Conservation (phyloP, 1,140 invertebrate species). For the Drosophila virilis region DNA sequence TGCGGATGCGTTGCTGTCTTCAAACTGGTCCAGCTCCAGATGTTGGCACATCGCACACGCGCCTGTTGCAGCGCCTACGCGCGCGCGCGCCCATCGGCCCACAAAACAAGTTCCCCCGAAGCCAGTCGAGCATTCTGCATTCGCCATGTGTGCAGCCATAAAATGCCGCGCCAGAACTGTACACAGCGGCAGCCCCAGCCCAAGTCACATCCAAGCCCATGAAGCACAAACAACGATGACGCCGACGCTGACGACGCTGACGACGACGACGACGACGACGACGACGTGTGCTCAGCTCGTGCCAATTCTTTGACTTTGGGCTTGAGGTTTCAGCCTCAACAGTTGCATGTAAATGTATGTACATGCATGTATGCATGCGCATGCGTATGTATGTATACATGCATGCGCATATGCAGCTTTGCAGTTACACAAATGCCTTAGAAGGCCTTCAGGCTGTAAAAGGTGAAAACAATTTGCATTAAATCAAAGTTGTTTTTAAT, state of each 20-base stretch:
- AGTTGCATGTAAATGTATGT: constrained; percentile 62
- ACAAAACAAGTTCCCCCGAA: constrained; percentile 74
- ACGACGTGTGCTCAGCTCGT: constrained; percentile 77
- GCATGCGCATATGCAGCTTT: constrained; percentile 24
- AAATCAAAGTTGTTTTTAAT: constrained; percentile 59
- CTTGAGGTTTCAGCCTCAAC: constrained; percentile 1
- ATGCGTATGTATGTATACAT: constrained; percentile 44
- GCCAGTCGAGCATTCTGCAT: constrained; percentile 35
- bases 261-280: constrained; percentile 2
- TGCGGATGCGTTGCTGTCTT: constrained; percentile 17
- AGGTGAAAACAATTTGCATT: constrained; percentile 61
- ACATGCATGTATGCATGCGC: constrained; percentile 19
- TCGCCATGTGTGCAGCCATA: constrained; percentile 67
- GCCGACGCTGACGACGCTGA: constrained; percentile 5
- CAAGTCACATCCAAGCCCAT: constrained; percentile 25
- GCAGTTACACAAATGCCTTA: constrained; percentile 28
- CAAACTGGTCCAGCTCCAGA: constrained; percentile 76
- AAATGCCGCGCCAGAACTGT: constrained; percentile 72
- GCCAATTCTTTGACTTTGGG: constrained; percentile 68
- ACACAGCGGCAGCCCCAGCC: constrained; percentile 47
- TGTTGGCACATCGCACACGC: constrained; percentile 76
- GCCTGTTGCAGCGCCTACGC: constrained; percentile 67
- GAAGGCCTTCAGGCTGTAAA: constrained; percentile 48
- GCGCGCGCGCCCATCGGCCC: constrained; percentile 62
- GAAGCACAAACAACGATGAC: constrained; percentile 9